Evolutionary conservation across 2,888 invertebrate species (phyloP).

Genomic region (Drymonia ruficornis): DNA sequence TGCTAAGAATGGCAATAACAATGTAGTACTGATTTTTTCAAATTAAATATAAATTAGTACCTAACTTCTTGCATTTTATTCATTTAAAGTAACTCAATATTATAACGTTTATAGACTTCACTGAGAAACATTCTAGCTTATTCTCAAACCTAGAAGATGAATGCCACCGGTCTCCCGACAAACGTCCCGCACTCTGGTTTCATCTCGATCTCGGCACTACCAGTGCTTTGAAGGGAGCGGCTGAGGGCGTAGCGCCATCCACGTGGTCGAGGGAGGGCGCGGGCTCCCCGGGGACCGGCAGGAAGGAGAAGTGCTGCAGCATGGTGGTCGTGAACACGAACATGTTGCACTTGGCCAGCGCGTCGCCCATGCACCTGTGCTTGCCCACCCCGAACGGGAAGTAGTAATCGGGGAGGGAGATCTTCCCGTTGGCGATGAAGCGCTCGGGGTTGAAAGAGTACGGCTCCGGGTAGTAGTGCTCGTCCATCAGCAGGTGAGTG

Average conservation of each 20-base stretch:
- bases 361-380: conserved; percentile 93
- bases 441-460: conserved; percentile 90
- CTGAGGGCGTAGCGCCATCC: conserved; percentile 92
- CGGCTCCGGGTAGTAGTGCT: conserved; percentile 88
- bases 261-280: conserved; percentile 87
- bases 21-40: too few species aligned
- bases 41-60: too few species aligned
- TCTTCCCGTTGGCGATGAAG: conserved; percentile 87
- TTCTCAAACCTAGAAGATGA: too few species aligned
- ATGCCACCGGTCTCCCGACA: too few species aligned
- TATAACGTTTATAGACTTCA: too few species aligned
- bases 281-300: conserved; percentile 86
- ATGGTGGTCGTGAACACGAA: conserved; percentile 90
- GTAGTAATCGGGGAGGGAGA: conserved; percentile 87
- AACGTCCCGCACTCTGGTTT: background rate
- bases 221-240: conserved; percentile 88
- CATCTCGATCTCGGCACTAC: conserved; percentile 71
- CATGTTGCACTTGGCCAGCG: conserved; percentile 89
- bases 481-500: conserved; percentile 89
- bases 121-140: too few species aligned
- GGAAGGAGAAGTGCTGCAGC: conserved; percentile 89
- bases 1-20: too few species aligned
- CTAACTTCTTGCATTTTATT: too few species aligned
- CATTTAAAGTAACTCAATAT: too few species aligned
- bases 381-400: conserved; percentile 92